Conservation (phyloP, 2,797 vertebrate species). For the Etheostoma nigrum region DNA sequence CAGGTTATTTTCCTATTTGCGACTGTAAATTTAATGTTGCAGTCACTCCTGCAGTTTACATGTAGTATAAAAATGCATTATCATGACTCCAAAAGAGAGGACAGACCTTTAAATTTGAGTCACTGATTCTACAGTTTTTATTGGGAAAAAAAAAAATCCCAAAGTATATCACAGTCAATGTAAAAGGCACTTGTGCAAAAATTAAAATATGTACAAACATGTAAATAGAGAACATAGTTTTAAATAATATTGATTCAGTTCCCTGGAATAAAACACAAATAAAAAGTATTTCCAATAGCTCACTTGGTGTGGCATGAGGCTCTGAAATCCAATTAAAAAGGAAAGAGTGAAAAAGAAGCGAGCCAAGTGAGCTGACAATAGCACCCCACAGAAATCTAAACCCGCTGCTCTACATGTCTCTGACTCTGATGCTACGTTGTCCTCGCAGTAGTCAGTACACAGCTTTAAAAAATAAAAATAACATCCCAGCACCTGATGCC, state of each 20-base stretch:
- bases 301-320: slow-evolving; percentile 16
- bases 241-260: slow-evolving; percentile 51
- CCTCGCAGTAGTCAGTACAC: slow-evolving; percentile 31
- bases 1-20: background rate
- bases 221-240: slow-evolving; percentile 28
- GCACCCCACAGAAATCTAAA: slow-evolving; percentile 30
- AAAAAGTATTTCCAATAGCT: slow-evolving; percentile 47
- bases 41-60: background rate
- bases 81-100: background rate
- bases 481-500: slow-evolving; percentile 30
- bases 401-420: slow-evolving; percentile 20
- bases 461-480: slow-evolving; percentile 60
- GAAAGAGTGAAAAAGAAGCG: slow-evolving; percentile 11
- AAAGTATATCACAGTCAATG: slow-evolving; percentile 12
- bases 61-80: background rate
- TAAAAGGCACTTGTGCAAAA: slow-evolving; percentile 57
- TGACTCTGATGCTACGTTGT: slow-evolving; percentile 19
- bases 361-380: slow-evolving; percentile 6
- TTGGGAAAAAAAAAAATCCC: slow-evolving; percentile 14
- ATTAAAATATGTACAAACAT: slow-evolving; percentile 53
- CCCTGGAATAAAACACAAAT: slow-evolving; percentile 38
- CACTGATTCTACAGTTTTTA: slow-evolving; percentile 21
- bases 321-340: slow-evolving; percentile 16
- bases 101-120: background rate
- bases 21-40: slow-evolving; percentile 24